A percentile compares a stretch with the other conserved stretches of the same genome.
Evolutionary conservation across 1,140 invertebrate species (phyloP).

Genomic region (Drosophila azteca): DNA sequence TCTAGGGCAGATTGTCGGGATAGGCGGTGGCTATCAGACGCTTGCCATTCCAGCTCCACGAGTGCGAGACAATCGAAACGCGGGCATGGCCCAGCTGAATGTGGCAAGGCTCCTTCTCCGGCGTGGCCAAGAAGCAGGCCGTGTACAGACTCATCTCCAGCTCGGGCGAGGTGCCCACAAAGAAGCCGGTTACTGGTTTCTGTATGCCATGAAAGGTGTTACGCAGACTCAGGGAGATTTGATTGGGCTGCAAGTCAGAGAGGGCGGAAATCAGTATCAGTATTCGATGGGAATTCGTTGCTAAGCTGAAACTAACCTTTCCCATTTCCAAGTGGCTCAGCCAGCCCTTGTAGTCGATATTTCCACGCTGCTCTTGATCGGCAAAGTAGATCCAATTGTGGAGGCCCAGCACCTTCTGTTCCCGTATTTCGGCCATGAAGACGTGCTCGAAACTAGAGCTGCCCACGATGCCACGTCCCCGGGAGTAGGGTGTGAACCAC

Average conservation of each 20-base stretch:
- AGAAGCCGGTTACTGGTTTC: constrained; percentile 91
- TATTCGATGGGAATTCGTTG: too few relatives aligned
- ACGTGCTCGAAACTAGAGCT: constrained; percentile 95
- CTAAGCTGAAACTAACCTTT: constrained; percentile 84
- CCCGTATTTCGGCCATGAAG: constrained; percentile 92
- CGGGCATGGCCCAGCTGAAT: constrained; percentile 88
- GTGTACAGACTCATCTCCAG: constrained; percentile 96
- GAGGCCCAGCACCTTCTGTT: constrained; percentile 89
- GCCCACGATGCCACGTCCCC: constrained; percentile 89
- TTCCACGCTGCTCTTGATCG: constrained; percentile 88
- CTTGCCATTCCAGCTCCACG: constrained; percentile 88
- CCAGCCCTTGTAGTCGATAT: constrained; percentile 91
- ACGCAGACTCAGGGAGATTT: constrained; percentile 84
- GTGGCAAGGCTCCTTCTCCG: constrained; percentile 88
- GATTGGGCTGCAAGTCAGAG: constrained; percentile 41
- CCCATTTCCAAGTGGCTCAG: constrained; percentile 88
- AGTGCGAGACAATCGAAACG: constrained; percentile 89
- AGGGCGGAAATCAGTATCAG: background rate
- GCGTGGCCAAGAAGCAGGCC: constrained; percentile 90
- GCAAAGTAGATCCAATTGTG: constrained; percentile 95
- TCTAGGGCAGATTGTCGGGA: constrained; percentile 39
- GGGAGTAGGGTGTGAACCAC: constrained; percentile 92
- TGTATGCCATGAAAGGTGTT: constrained; percentile 89
- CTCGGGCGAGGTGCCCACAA: constrained; percentile 96
- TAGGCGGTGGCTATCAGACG: constrained; percentile 91